phyloP scores from a whole-genome alignment of 2,888 invertebrate genomes.

The Drosophila maculinotata region DNA sequence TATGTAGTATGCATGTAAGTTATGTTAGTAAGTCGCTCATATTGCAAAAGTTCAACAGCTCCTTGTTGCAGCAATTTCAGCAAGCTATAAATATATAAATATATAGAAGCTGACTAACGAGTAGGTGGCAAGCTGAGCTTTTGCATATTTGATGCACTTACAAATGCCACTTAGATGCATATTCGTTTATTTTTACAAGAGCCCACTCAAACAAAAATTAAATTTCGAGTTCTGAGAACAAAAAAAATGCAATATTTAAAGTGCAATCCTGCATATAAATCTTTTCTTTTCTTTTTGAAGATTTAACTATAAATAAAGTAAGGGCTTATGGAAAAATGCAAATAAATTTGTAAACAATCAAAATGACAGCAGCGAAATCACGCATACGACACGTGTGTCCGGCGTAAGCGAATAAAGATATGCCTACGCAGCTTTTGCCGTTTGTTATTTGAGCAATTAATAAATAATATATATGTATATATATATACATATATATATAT shows the following conservation, averaged over 20 bases:
- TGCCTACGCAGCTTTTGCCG: slow-evolving; percentile 38
- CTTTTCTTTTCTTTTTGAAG: neutral
- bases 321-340: neutral
- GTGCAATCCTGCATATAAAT: slow-evolving; percentile 1
- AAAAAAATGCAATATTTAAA: slow-evolving; percentile 15
- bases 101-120: slow-evolving; percentile 13
- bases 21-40: slow-evolving; percentile 5
- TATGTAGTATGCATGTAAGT: too few relatives aligned
- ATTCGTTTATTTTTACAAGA: slow-evolving; percentile 9
- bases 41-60: slow-evolving; percentile 27
- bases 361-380: slow-evolving; percentile 8
- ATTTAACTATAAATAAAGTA: neutral
- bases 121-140: slow-evolving; percentile 12
- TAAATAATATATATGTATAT: slow-evolving; percentile 16
- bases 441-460: slow-evolving; percentile 28
- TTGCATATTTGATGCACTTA: slow-evolving; percentile 33
- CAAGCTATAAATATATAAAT: slow-evolving; percentile 43
- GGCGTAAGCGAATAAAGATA: slow-evolving; percentile 34
- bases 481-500: slow-evolving; percentile 31
- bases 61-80: slow-evolving; percentile 55
- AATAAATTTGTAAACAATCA: slow-evolving; percentile 4
- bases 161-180: slow-evolving; percentile 30
- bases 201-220: slow-evolving; percentile 3
- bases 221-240: neutral
- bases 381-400: slow-evolving; percentile 15